Base-by-base conservation (phyloP, 2,888 invertebrate species). In the Caenorhabditis zanzibari region DNA sequence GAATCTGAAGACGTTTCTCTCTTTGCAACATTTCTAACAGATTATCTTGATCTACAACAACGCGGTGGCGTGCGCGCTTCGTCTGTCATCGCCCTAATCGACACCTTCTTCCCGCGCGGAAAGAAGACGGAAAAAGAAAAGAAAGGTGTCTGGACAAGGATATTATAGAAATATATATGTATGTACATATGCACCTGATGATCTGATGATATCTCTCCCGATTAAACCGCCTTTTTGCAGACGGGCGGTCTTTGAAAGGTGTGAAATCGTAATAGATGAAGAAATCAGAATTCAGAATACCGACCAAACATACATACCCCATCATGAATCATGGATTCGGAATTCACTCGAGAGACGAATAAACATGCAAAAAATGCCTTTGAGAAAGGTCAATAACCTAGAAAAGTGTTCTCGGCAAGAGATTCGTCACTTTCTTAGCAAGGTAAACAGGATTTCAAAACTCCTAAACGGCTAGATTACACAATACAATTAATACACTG, bases 191-290 rank as follows among this genome's bases (percentile, higher is more conserved):
- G 76, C 69, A 77, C 76, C 76, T 69, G 76, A 69, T 77, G 76
- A 77, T 77, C 69, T 68, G 76, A 76, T 69, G 54, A 69, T 77
- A 69, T 44, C 44, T 52, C 54, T 54, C 54, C 71, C 77, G 77
- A 63, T 71, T 63, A 71, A 77, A 77, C 77, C 77, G 38, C 69
- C 69, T 77, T 68, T 75, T 76, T 68, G 68, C 59, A 66, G 24
- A 12, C 24, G 58, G 41, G n/a, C n/a, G n/a, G n/a, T n/a, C n/a
- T n/a, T n/a, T 63, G 61, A 71, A 44, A 77, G 77, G 77, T 77
- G 77, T 77, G 77, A 77, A 77, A 71, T 77, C 61, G 77, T 77
- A 35, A 35, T 22, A 35, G 52, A 68, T 5, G 24, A 24, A 24
- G 54, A 32, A 52, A 4, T 12, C 28, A 44, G 32, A 26, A 58